Evolutionary conservation across 1,140 invertebrate genomes (phyloP).

Genomic region (Lysiphlebus fabarum): DNA sequence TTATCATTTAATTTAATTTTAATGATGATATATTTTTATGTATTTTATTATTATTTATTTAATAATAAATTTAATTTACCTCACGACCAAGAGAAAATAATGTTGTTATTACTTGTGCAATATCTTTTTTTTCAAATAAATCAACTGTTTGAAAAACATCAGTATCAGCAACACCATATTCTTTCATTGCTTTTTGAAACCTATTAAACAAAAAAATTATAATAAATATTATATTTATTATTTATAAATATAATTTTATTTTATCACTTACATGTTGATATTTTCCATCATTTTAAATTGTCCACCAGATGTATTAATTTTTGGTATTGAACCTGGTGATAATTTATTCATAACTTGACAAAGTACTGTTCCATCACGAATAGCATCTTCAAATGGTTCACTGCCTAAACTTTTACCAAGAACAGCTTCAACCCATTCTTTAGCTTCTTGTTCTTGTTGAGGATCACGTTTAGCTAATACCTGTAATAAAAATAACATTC

Average conservation of each 20-base stretch:
- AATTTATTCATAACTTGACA: conserved; percentile 86
- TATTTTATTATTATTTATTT: conserved; percentile 5
- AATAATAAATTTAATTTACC: conserved; percentile 57
- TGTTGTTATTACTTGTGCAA: conserved; percentile 81
- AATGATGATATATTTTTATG: not conserved
- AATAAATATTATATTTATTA: conserved; percentile 7
- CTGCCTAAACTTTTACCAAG: conserved; percentile 72
- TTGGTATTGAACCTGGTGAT: conserved; percentile 75
- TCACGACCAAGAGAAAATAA: conserved; percentile 85
- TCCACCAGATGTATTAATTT: conserved; percentile 80
- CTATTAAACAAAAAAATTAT: conserved; percentile 54
- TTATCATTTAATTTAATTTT: not conserved
- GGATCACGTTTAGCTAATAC: conserved; percentile 79
- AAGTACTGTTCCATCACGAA: conserved; percentile 78
- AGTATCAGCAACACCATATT: conserved; percentile 83
- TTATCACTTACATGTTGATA: conserved; percentile 73
- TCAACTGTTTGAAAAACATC: conserved; percentile 95
- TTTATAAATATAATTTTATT: not conserved
- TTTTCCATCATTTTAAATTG: conserved; percentile 96
- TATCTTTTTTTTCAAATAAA: conserved; percentile 90
- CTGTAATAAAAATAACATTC: conserved; percentile 50
- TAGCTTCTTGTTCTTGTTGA: conserved; percentile 77
- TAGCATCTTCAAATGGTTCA: conserved; percentile 69
- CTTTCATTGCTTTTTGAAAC: conserved; percentile 83
- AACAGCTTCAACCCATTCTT: conserved; percentile 85